A percentile compares a stretch with the other conserved stretches of the same genome.
phyloP scores from a whole-genome alignment of 2,797 vertebrate genomes.

The Sylvia borin region DNA sequence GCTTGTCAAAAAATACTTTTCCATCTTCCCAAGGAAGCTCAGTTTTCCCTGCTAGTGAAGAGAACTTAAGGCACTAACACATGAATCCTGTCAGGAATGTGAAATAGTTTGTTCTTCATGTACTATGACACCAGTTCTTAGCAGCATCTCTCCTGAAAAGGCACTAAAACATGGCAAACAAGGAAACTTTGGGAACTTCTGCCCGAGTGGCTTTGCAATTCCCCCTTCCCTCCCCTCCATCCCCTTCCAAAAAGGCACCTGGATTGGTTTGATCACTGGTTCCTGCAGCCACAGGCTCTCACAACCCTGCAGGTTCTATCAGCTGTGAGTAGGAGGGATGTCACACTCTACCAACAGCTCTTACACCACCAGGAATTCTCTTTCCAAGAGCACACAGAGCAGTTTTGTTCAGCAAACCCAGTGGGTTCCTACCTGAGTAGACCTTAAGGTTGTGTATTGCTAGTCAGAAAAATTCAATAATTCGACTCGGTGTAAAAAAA shows the following conservation, averaged over 20 bases:
- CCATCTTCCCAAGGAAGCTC: background rate
- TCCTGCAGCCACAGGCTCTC: background rate
- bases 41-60: background rate
- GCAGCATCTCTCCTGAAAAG: constrained; percentile 61
- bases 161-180: constrained; percentile 49
- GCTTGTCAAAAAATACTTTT: background rate
- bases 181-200: background rate
- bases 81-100: constrained; percentile 49
- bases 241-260: constrained; percentile 64
- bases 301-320: background rate
- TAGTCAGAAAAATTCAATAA: constrained; percentile 11
- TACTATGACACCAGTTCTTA: constrained; percentile 4
- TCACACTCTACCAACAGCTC: background rate
- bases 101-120: constrained; percentile 22
- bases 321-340: background rate
- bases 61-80: constrained; percentile 70
- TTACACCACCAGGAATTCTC: background rate
- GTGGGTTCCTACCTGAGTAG: constrained; percentile 69
- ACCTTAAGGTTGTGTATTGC: constrained; percentile 61
- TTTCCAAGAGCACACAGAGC: background rate
- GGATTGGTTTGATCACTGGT: background rate
- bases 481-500: constrained; percentile 29
- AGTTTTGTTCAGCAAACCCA: constrained; percentile 41
- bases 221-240: background rate
- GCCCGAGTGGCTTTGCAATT: constrained; percentile 15